phyloP scores from a whole-genome alignment of 2,113 vertebrate genomes.

The Lophotis ruficrista region DNA sequence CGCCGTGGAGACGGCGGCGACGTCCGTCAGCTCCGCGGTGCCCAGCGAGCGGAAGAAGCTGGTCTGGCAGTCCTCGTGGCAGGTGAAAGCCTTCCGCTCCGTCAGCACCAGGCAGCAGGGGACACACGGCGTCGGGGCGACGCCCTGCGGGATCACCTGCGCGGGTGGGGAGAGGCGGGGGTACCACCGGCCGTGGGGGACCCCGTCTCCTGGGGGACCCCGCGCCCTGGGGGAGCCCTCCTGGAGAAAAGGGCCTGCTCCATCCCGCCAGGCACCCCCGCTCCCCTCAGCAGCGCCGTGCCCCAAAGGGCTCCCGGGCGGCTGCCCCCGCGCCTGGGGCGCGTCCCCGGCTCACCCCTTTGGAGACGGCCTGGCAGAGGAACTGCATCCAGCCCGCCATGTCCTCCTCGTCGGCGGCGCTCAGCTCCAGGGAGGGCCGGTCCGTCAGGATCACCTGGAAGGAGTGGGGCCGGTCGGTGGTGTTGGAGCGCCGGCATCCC shows the following conservation, averaged over 20 bases:
- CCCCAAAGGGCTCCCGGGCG: neutral
- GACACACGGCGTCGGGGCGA: constrained; percentile 85
- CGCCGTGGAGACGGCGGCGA: constrained; percentile 78
- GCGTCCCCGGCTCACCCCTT: constrained; percentile 83
- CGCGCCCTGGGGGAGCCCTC: neutral
- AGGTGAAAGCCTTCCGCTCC: constrained; percentile 83
- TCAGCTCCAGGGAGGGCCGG: constrained; percentile 91
- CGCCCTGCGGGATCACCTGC: constrained; percentile 91
- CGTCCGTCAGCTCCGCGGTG: constrained; percentile 75
- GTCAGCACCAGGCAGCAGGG: constrained; percentile 95
- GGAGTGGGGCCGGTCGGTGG: constrained; percentile 89
- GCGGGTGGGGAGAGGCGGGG: neutral
- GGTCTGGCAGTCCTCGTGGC: constrained; percentile 97
- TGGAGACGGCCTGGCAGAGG: constrained; percentile 96
- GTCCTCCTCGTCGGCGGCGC: constrained; percentile 88
- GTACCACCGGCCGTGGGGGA: neutral
- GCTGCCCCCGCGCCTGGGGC: fast-evolving
- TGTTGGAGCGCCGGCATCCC: constrained; percentile 91
- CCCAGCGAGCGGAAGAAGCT: constrained; percentile 95
- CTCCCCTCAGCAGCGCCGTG: fast-evolving
- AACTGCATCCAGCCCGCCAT: constrained; percentile 98
- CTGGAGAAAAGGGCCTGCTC: neutral
- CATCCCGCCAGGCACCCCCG: neutral
- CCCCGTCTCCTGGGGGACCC: neutral
- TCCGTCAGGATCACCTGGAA: constrained; percentile 95